Evolutionary conservation across 2,113 vertebrate genomes (phyloP), one percentile per base, ranked within the genome.

Genomic region (Mormyrus iriodes): DNA sequence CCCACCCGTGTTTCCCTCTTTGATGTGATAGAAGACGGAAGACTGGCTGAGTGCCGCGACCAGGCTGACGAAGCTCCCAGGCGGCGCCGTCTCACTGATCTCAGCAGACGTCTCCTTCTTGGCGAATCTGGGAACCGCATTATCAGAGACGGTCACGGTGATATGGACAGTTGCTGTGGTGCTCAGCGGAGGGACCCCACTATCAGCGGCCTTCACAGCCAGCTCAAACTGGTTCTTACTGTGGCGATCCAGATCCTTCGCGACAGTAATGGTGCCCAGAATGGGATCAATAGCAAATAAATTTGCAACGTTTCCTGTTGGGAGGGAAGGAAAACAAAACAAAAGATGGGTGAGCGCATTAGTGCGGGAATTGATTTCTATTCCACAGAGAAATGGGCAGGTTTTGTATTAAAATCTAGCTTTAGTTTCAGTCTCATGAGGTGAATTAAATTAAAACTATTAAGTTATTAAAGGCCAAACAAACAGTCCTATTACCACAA

Each of bases 21-120:
- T 98, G 91, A 99, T 97, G 93, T 99, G 98, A 93, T 97, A 99
- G 83, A 97, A 95, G 79, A 99, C 95, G 0, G 98, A 99, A 0
- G 98, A 99, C 82, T 98, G 98, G 93, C 98, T 99, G 86, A 96
- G 93, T 0, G 97, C 96, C 61, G 95, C 94, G 31, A 99, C 94
- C 93, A 97, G 94, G 82, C 95, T 96, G 48, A 99, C 97, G 85
- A 98, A 99, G 88, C 95, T 97, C 53, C 98, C 98, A 19, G 94
- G 86, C 46, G 91, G 90, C 12, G 95, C 92, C 0, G 94, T 93
- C 95, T 99, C 98, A 13, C 97, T 97, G 89, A 99, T 94, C 93
- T 99, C 98, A 52, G 96, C 89, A 44, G 97, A 97, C 82, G 97
- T 98, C 48, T 98, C 97, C 90, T 95, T 97, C 19, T 96, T 93